A percentile compares a stretch with the other conserved stretches of the same genome.
These are phyloP conservation scores for Tenualosa thibaudeaui DNA, from an alignment of 2,797 vertebrate species.

Conservation along the genomic window DNA sequence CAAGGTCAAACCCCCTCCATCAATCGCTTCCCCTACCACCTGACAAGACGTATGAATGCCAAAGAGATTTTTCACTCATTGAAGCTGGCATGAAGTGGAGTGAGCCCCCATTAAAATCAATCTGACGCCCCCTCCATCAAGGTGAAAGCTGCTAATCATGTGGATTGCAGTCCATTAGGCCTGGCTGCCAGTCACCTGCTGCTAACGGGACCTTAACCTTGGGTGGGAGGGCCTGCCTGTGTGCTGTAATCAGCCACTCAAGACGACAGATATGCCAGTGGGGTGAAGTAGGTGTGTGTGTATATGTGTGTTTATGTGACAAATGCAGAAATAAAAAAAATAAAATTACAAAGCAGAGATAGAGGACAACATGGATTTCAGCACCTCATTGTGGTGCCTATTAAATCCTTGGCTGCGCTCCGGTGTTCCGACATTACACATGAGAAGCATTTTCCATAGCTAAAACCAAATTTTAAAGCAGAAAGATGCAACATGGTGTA, in stretches of 20 bases:
- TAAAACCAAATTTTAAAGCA: no score
- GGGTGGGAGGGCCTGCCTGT: conserved; percentile 31
- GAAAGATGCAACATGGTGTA: no score
- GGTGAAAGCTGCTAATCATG: conserved; percentile 53
- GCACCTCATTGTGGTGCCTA: no score
- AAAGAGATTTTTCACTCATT: conserved; percentile 49
- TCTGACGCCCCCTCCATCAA: conserved; percentile 46
- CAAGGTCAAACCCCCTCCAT: conserved; percentile 42
- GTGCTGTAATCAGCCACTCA: conserved; percentile 35
- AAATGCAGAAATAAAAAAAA: background rate
- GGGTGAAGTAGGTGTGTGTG: background rate
- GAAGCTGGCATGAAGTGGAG: conserved; percentile 27
- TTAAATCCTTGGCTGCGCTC: no score
- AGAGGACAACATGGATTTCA: no score
- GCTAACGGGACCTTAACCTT: conserved; percentile 51
- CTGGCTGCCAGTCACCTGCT: conserved; percentile 53
- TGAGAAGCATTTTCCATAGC: no score
- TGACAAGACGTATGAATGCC: conserved; percentile 41
- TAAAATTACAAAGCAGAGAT: no score
- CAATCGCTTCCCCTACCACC: background rate
- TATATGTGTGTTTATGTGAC: background rate
- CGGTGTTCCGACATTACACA: no score
- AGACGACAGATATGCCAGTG: conserved; percentile 27
- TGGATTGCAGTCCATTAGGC: conserved; percentile 55
- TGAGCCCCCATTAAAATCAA: conserved; percentile 54